Evolutionary conservation across 2,797 vertebrate genomes (phyloP).

Genomic region (Muscicapa striata): DNA sequence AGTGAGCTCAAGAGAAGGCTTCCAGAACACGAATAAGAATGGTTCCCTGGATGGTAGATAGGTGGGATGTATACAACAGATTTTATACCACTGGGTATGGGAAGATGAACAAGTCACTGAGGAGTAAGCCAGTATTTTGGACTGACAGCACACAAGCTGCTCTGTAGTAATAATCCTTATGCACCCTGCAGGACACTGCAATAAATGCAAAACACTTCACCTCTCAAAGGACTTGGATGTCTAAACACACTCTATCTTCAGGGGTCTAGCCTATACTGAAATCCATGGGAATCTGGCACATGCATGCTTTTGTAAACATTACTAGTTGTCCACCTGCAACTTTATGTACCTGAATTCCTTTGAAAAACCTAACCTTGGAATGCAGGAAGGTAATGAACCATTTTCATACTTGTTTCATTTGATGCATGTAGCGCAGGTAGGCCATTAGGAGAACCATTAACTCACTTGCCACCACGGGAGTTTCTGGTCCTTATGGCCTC

Average conservation of each 20-base stretch:
- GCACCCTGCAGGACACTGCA: slow-evolving; percentile 54
- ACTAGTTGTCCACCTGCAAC: slow-evolving; percentile 49
- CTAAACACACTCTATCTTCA: slow-evolving; percentile 2
- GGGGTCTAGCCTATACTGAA: background rate
- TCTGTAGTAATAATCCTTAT: slow-evolving; percentile 2
- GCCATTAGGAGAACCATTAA: slow-evolving; percentile 42
- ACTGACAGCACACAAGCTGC: slow-evolving; percentile 27
- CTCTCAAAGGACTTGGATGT: slow-evolving; percentile 43
- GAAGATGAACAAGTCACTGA: slow-evolving; percentile 28
- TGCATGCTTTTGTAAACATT: background rate
- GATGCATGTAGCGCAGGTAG: background rate
- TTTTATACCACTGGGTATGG: slow-evolving; percentile 31
- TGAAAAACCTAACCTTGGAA: slow-evolving; percentile 42
- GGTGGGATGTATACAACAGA: background rate
- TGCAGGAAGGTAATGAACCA: slow-evolving; percentile 36
- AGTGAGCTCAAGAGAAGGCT: background rate
- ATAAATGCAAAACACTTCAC: slow-evolving; percentile 55
- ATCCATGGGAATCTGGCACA: slow-evolving; percentile 60
- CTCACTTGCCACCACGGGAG: accelerated
- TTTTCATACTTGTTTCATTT: slow-evolving; percentile 45
- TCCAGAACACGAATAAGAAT: slow-evolving; percentile 20
- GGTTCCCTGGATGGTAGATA: background rate
- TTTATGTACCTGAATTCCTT: slow-evolving; percentile 41
- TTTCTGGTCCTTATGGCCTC: slow-evolving; percentile 36
- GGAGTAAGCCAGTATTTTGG: background rate